Evolutionary conservation across 1,140 invertebrate genomes (phyloP), one percentile per base, ranked within the genome.

Genomic region (Bathynomus jamesi): DNA sequence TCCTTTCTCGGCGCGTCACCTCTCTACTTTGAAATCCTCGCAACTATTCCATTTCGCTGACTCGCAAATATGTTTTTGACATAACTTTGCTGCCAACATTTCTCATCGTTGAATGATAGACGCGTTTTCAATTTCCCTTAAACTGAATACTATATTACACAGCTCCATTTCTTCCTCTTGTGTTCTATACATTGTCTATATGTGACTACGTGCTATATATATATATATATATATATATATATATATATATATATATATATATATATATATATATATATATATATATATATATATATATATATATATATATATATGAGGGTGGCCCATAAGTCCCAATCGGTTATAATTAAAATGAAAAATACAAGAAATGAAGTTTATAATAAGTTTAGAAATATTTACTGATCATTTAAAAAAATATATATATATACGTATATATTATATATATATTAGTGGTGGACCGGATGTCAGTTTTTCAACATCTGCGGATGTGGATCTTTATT

Each of bases 261-360:
- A 64, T 64, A 64, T 64, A 64, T 64, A 64, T 28, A 64, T 28
- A 64, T 28, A 64, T 28, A 64, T 28, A 64, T 28, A 64, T 28
- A 64, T 28, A 64, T 28, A 64, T 28, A 64, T 28, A 64, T 28
- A 64, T 28, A 28, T 28, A 64, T 28, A 64, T 28, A 64, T 28
- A 64, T 28, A 64, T 13, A 28, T 28, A 64, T 28, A 64, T 64
- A 61, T 61, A 13, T 13, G 27, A 24, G 0, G n/a, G n/a, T n/a
- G n/a, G n/a, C n/a, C n/a, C n/a, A n/a, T n/a, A n/a, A n/a, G n/a
- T n/a, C n/a, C n/a, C n/a, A n/a, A n/a, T n/a, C n/a, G n/a, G n/a
- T n/a, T n/a, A n/a, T n/a, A n/a, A n/a, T n/a, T n/a, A n/a, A n/a
- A n/a, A n/a, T n/a, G n/a, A n/a, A n/a, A n/a, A n/a, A n/a, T n/a